Evolutionary conservation across 2,888 invertebrate species (phyloP).

Genomic region (Lithodes maja): DNA sequence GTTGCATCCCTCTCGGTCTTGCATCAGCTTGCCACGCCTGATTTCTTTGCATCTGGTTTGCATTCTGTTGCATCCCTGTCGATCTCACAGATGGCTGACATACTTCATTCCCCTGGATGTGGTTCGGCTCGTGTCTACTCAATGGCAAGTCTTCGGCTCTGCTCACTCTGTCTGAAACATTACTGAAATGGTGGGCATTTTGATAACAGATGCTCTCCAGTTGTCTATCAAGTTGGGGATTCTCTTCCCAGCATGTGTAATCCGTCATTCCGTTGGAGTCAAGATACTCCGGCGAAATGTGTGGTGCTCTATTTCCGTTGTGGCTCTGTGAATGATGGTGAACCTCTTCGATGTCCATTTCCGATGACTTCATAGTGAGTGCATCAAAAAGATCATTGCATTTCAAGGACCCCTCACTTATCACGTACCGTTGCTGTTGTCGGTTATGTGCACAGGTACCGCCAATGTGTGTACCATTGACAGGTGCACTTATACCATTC

Average conservation of each 20-base stretch:
- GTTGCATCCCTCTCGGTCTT: not conserved
- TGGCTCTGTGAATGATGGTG: conserved; percentile 28
- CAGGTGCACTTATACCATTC: not conserved
- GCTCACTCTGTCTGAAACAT: not conserved
- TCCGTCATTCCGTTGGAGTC: not conserved
- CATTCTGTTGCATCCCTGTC: not conserved
- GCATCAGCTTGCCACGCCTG: not conserved
- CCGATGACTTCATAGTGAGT: not conserved
- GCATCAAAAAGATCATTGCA: not conserved
- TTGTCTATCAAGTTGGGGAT: not conserved
- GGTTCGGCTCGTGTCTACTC: not conserved
- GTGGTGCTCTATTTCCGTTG: not conserved
- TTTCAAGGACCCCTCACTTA: not conserved
- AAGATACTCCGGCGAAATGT: not conserved
- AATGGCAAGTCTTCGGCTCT: not conserved
- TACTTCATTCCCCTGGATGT: not conserved
- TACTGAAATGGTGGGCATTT: not conserved
- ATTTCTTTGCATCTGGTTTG: not conserved
- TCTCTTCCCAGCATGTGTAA: not conserved
- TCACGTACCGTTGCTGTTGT: not conserved
- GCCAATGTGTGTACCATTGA: not conserved
- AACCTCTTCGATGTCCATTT: conserved; percentile 58
- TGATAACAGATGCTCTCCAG: too few species aligned
- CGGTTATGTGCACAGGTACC: not conserved
- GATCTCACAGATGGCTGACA: not conserved